Evolutionary conservation across 2,888 invertebrate genomes (phyloP), one percentile per base, ranked within the genome.

Genomic region (Microctonus hyperodae): DNA sequence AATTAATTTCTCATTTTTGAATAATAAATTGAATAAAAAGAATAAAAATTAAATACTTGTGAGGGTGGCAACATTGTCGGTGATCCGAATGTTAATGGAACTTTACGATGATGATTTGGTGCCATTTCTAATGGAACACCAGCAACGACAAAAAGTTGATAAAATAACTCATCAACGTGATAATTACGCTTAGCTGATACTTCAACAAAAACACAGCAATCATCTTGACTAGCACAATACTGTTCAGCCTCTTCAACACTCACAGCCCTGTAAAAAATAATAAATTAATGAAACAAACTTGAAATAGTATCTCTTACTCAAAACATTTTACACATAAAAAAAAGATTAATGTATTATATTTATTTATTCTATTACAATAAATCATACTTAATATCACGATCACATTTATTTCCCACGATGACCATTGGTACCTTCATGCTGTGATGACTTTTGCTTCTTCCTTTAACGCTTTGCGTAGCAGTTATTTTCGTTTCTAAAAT

Each of bases 121-220:
- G 94, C 93, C 95, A 95, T 95, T 86, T 95, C 95, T 76, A 92
- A 85, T 0, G 95, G 95, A 67, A 95, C 84, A 81, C 93, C 92
- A 31, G 94, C 93, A 57, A 93, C 90, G 64, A 91, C 88, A 83
- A 95, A 95, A 11, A 95, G 87, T 75, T 93, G 91, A 82, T 92
- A 91, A 84, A 95, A 95, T 16, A 94, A 88, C 78, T 95, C 94
- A 78, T 94, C 93, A 60, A 95, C 92, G 78, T 90, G 90, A 72
- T 87, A 87, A 83, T 94, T 93, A 78, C 90, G 90, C 82, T 93
- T 93, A 5, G 95, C 95, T 40, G 94, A 95, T 25, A 91, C 91
- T 81, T 94, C 94, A 22, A 94, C 88, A 83, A 93, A 94, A 40
- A 90, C 90, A 82, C 94, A 93, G 57, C 90, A 87, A 11, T 91